Evolutionary conservation across 53 echinoderm and acorn worm species (phyloP).

Genomic region (Hippasteria phrygiana): DNA sequence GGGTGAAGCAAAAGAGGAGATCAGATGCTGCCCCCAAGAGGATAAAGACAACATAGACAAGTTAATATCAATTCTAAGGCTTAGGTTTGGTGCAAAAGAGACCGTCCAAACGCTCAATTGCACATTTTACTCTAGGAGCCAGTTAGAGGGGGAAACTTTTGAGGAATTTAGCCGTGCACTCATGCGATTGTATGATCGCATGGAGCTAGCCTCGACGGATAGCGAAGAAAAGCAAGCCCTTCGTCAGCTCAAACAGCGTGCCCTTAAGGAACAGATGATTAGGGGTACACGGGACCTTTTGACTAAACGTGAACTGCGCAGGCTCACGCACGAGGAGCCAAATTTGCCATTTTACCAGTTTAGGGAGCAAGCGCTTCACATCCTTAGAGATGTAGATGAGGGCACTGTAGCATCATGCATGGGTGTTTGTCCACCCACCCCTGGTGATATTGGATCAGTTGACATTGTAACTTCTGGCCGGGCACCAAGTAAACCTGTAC

Average conservation of each 20-base stretch:
- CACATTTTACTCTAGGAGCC: neutral
- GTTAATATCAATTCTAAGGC: too few relatives aligned
- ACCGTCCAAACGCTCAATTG: conserved; percentile 9
- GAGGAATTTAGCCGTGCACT: conserved; percentile 10
- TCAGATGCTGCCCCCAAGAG: neutral
- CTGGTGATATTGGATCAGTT: neutral
- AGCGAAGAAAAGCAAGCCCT: neutral
- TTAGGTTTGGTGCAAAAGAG: conserved; percentile 4
- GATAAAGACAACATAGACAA: too few relatives aligned
- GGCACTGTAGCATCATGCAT: neutral
- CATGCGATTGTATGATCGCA: conserved; percentile 17
- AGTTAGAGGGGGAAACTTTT: neutral
- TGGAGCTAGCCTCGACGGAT: conserved; percentile 5
- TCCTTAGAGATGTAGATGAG: conserved; percentile 13
- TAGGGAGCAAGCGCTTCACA: neutral
- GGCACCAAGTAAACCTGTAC: neutral
- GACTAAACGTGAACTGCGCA: neutral
- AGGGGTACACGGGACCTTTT: neutral
- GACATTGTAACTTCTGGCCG: neutral
- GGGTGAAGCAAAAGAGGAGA: conserved; percentile 2
- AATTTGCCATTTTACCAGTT: neutral
- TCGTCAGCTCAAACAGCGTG: neutral
- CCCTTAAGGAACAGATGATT: conserved; percentile 5
- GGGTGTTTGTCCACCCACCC: neutral
- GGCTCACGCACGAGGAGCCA: neutral